A percentile compares a stretch with the other conserved stretches of the same genome.
These are phyloP conservation scores for Hystrix brachyura DNA, from an alignment of 2,113 vertebrate genomes.

Conservation along the genomic window DNA sequence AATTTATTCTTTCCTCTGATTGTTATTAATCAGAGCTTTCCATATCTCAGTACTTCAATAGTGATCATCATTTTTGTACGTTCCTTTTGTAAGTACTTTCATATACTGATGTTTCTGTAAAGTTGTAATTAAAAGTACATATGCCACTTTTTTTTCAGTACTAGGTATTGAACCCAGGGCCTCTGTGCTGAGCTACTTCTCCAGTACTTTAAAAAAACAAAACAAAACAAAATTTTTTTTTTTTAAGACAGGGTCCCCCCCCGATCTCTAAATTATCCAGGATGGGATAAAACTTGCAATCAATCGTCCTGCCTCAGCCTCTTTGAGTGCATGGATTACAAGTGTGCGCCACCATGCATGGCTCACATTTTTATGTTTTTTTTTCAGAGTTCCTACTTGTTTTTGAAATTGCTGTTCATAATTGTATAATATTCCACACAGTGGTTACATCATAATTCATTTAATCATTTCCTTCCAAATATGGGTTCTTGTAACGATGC, in stretches of 20 bases:
- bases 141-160: neutral
- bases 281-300: neutral
- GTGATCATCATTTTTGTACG: neutral
- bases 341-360: neutral
- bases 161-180: neutral
- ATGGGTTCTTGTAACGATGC: neutral
- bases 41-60: neutral
- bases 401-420: slow-evolving; percentile 43
- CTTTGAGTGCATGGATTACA: neutral
- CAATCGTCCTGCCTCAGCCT: neutral
- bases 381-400: slow-evolving; percentile 45
- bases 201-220: neutral
- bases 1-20: slow-evolving; percentile 31
- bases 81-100: neutral
- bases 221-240: neutral
- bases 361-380: neutral
- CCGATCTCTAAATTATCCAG: neutral
- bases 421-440: neutral
- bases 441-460: neutral
- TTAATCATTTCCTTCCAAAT: slow-evolving; percentile 44
- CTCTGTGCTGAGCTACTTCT: neutral
- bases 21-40: slow-evolving; percentile 36
- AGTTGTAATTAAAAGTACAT: neutral
- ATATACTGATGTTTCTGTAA: neutral
- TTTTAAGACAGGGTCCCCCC: neutral